Base-by-base conservation (phyloP, 2,113 vertebrate species). In the Scopus umbretta region DNA sequence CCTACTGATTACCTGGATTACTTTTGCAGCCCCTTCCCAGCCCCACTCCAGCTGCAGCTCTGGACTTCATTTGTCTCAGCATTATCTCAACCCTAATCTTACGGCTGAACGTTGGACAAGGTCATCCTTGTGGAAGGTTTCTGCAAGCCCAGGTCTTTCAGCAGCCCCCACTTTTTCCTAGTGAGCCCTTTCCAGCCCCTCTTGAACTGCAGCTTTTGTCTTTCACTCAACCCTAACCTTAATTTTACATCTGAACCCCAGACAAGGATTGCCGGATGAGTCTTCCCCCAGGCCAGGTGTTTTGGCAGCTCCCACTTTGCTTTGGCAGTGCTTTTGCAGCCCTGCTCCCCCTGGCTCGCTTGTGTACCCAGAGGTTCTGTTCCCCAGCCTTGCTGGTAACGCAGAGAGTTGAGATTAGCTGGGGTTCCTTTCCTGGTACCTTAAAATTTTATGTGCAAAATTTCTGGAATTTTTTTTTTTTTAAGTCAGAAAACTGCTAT, bases 351-450 rank as follows among this genome's bases (percentile, higher is more conserved):
- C 21, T 0, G 12, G 25, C 58, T 80, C 43, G 32, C 72, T 56
- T 32, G 15, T 30, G 75, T 21, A 8, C 5, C 7, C 1, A 1
- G 36, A 49, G 26, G 10, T 59, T 63, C 42, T 1, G 0, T 72
- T 87, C 22, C 49, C 8, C 23, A 16, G 16, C 18, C 32, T 58
- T 34, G 29, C 49, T 2, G 1, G n/a, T 30, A 13, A 30, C 0
- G 1, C 58, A 68, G 27, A 74, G 13, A 14, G 16, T 5, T 83
- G n/a, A 52, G 26, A 16, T 36, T 45, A 10, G 5, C 43, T 85
- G 52, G 16, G 11, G 4, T 55, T 80, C 30, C n/a, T 36, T 36
- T 66, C 30, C 45, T 49, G 23, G 4, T 27, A 9, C 70, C 65
- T 73, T 74, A 27, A 49, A 14, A 14, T 61, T 55, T 81, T 52